Evolutionary conservation across 2,888 invertebrate genomes (phyloP).

Genomic region (Chorisops tibialis): DNA sequence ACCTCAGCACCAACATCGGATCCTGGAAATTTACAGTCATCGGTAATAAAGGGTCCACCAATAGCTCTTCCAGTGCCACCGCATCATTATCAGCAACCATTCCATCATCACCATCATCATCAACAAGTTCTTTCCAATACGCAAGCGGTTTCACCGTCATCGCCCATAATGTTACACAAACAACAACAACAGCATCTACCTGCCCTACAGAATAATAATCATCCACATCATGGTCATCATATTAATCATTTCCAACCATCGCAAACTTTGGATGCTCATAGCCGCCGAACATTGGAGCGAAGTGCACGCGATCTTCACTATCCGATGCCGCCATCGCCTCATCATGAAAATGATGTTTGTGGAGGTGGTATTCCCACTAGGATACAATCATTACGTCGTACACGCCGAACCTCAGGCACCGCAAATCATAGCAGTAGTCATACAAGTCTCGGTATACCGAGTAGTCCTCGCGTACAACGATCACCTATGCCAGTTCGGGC

Average conservation of each 20-base stretch:
- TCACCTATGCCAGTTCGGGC: slow-evolving; percentile 50
- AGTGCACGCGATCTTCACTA: slow-evolving; percentile 45
- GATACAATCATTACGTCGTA: slow-evolving; percentile 48
- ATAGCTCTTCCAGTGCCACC: slow-evolving; percentile 31
- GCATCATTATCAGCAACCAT: slow-evolving; percentile 38
- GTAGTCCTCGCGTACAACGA: slow-evolving; percentile 50
- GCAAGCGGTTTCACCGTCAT: slow-evolving; percentile 43
- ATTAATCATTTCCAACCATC: slow-evolving; percentile 35
- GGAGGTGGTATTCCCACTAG: slow-evolving; percentile 36
- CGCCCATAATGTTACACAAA: slow-evolving; percentile 42
- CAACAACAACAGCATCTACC: slow-evolving; percentile 17
- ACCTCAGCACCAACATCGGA: slow-evolving; percentile 39
- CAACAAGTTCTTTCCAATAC: slow-evolving; percentile 31
- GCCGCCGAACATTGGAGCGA: slow-evolving; percentile 46
- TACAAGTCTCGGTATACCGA: slow-evolving; percentile 42
- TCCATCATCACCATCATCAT: slow-evolving; percentile 34
- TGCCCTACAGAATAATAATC: slow-evolving; percentile 7
- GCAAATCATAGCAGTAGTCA: slow-evolving; percentile 39
- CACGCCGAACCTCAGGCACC: slow-evolving; percentile 45
- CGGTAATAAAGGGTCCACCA: neutral
- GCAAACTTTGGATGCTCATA: slow-evolving; percentile 44
- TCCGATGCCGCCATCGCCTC: slow-evolving; percentile 14
- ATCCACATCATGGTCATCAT: slow-evolving; percentile 25
- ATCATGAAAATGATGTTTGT: neutral
- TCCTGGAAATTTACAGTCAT: slow-evolving; percentile 40